Evolutionary conservation across 2,888 invertebrate genomes (phyloP).

Genomic region (Plebejus argus): DNA sequence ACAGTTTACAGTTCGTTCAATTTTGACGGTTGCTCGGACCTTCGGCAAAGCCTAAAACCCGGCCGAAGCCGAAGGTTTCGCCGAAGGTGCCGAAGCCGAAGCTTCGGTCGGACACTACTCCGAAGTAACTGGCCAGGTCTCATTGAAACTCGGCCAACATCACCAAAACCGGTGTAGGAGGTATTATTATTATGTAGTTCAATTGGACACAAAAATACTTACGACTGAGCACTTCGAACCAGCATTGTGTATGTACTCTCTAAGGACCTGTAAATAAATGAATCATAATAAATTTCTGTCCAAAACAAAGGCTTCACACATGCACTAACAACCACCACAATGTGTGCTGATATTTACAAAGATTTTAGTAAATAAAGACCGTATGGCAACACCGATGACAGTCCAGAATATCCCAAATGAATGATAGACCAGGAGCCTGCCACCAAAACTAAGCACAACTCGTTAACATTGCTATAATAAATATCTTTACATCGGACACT

Average conservation of each 20-base stretch:
- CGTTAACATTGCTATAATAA: constrained; percentile 36
- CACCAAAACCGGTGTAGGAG: too few relatives aligned
- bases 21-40: too few relatives aligned
- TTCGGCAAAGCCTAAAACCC: too few relatives aligned
- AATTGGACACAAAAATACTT: constrained; percentile 52
- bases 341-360: constrained; percentile 24
- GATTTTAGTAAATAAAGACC: not conserved
- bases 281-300: not conserved
- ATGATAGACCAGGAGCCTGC: constrained; percentile 36
- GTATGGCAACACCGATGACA: constrained; percentile 7
- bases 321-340: constrained; percentile 37
- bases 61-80: too few relatives aligned
- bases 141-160: too few relatives aligned
- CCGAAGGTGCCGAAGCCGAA: too few relatives aligned
- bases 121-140: too few relatives aligned
- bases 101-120: too few relatives aligned
- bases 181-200: not conserved
- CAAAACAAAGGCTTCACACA: constrained; percentile 17
- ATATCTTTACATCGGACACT: constrained; percentile 63
- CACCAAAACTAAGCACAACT: constrained; percentile 39
- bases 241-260: constrained; percentile 66
- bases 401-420: constrained; percentile 24
- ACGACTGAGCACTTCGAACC: constrained; percentile 74
- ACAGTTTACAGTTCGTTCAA: too few relatives aligned
- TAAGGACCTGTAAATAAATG: constrained; percentile 55